Evolutionary conservation across 2,888 invertebrate genomes (phyloP).

Genomic region (Oegoconia quadripuncta): DNA sequence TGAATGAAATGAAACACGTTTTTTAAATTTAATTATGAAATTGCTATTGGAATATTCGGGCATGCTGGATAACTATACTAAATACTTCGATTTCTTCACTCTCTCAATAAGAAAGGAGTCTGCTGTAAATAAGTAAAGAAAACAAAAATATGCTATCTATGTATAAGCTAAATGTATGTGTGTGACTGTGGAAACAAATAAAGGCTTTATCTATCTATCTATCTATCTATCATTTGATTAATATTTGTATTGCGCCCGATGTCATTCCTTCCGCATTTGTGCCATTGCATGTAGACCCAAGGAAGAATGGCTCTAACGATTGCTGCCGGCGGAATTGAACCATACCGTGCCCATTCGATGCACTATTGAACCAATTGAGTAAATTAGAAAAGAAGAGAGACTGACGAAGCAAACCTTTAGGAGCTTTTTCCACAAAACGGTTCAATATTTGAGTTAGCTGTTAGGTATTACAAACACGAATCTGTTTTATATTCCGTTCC

Average conservation of each 20-base stretch:
- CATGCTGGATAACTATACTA: too few relatives aligned
- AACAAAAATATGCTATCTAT: too few relatives aligned
- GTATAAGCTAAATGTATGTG: too few relatives aligned
- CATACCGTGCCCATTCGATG: slow-evolving; percentile 29
- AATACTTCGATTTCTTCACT: too few relatives aligned
- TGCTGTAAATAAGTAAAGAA: too few relatives aligned
- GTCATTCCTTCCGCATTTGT: slow-evolving; percentile 23
- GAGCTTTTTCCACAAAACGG: slow-evolving; percentile 2
- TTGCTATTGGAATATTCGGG: too few relatives aligned
- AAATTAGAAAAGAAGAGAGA: slow-evolving; percentile 30
- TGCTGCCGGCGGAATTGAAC: slow-evolving; percentile 36
- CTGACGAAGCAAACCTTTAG: slow-evolving; percentile 16
- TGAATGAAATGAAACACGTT: too few relatives aligned
- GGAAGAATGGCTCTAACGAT: slow-evolving; percentile 42
- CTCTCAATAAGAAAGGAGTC: too few relatives aligned
- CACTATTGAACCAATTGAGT: slow-evolving; percentile 34
- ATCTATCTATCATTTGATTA: too few relatives aligned
- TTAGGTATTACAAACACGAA: slow-evolving; percentile 17
- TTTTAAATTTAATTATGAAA: too few relatives aligned
- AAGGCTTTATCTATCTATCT: too few relatives aligned
- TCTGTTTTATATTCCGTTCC: slow-evolving; percentile 34
- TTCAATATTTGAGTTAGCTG: slow-evolving; percentile 11
- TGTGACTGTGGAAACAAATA: too few relatives aligned
- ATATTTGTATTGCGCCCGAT: slow-evolving; percentile 34
- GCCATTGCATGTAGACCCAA: slow-evolving; percentile 26